Base-by-base conservation (phyloP, 2,113 vertebrate genomes). In the Symphodus melops region DNA sequence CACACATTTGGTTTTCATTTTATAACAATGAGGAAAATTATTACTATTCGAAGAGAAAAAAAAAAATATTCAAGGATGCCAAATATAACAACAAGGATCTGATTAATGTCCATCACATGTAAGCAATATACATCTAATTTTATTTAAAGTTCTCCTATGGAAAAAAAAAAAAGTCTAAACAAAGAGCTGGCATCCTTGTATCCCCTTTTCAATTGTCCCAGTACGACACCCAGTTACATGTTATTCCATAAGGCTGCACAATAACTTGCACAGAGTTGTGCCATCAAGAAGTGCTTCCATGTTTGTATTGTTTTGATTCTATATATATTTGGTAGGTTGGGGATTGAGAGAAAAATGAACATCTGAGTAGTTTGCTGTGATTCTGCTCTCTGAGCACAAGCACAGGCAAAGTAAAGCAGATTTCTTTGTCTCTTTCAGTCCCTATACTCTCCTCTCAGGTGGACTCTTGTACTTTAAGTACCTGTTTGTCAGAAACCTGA, bases 161-260 rank as follows among this genome's bases (percentile, higher is more conserved):
- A 36, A 58, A 42, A 36, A 58, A 69, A 54, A 53, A 37, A 37
- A 8, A 7, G 84, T 71, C 53, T 44, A 44, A 44, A 71, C 17
- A 64, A 78, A 58, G 17, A 85, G 70, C 56, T 84, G 92, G 92
- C 93, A 94, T 95, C 95, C 92, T 95, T 94, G 90, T 89, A 89
- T 94, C 84, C 53, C 42, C 36, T 60, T 81, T 83, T 81, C 21
- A 77, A 63, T 72, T 68, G 68, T 68, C 52, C 23, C 71, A 82
- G 54, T 82, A 70, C 55, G 28, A 33, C 28, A 33, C 72, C 42
- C 74, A 83, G 81, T 53, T 71, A 69, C 64, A 95, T 83, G 81
- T 83, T 91, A 94, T 96, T 98, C 97, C 98, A 99, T 99, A 99
- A 99, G 98, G 97, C 97, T 99, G 98, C 97, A 98, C 96, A 96